Conservation (phyloP, 2,113 vertebrate genomes). For the Campylomormyrus numenius region DNA sequence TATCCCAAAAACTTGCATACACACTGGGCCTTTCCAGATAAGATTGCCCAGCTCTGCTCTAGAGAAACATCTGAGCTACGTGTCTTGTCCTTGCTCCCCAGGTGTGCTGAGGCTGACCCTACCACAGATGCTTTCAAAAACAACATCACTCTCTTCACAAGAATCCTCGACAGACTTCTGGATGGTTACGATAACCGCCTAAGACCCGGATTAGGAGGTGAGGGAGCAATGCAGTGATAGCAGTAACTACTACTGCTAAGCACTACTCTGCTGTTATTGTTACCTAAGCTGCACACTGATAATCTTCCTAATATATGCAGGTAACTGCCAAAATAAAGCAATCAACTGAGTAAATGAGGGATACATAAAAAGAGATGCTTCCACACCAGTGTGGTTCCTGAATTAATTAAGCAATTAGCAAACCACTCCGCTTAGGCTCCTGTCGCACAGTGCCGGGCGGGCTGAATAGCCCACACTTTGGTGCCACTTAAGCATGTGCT, state of each 20-base stretch:
- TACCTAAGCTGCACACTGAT: not conserved
- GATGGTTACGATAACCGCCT: conserved; percentile 98
- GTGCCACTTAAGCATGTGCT: not conserved
- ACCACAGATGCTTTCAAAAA: conserved; percentile 88
- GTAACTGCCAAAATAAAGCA: conserved; percentile 12
- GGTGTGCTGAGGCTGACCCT: conserved; percentile 77
- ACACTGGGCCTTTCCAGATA: too few relatives aligned
- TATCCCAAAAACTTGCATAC: too few relatives aligned
- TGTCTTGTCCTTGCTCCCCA: conserved; percentile 55
- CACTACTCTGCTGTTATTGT: not conserved
- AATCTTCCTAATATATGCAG: not conserved
- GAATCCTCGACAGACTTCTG: conserved; percentile 95
- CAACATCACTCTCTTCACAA: conserved; percentile 97
- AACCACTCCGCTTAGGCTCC: not conserved
- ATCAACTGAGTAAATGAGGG: not conserved
- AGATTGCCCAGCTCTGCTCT: not conserved
- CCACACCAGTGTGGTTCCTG: not conserved
- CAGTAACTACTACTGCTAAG: not conserved
- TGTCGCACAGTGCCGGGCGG: not conserved
- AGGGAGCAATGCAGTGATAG: conserved; percentile 36
- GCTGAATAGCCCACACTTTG: not conserved
- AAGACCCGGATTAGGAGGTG: conserved; percentile 95
- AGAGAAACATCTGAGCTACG: not conserved
- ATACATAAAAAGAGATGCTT: not conserved
- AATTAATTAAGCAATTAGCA: conserved; percentile 14